Base-by-base conservation (phyloP, 2,888 invertebrate species). In the Acanthosepion esculentum region DNA sequence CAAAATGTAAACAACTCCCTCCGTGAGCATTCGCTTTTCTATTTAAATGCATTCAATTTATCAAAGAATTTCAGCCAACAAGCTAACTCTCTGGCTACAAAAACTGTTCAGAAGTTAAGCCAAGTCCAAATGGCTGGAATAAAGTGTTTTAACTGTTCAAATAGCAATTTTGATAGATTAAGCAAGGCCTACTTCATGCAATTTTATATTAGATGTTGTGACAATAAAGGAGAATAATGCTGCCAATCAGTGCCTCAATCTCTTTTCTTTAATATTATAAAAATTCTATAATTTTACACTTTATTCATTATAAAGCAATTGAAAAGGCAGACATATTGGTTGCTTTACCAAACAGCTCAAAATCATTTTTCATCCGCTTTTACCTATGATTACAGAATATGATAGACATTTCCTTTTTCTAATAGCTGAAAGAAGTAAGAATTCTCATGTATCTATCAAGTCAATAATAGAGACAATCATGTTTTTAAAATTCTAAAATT, bases 31-130 rank as follows among this genome's bases (percentile, higher is more conserved):
- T n/a, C 78, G n/a, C n/a, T 78, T 78, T 78, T 78, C 78, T 78
- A 78, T n/a, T 78, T 78, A 78, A n/a, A 78, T 78, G n/a, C 78
- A n/a, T 78, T 78, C n/a, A 78, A 78, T n/a, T n/a, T 12, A 78
- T 78, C n/a, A 78, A 78, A 78, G 78, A 78, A 78, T n/a, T 15
- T 78, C 78, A n/a, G 78, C 78, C 78, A 78, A 78, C 78, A 78
- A 78, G 33, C n/a, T n/a, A 78, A 78, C n/a, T 78, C 78, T 78
- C 20, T 10, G 78, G n/a, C 78, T 78, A n/a, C n/a, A 78, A 78
- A 78, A 78, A n/a, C 33, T n/a, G 78, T 78, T 78, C 78, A 15
- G n/a, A n/a, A 15, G 78, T 78, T 78, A n/a, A 78, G n/a, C 78
- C n/a, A 78, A 78, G 78, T 78, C n/a, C 78, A 78, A n/a, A 78